These are phyloP conservation scores for Alouatta palliata DNA, from an alignment of 2,113 vertebrate species.

Conservation along the genomic window DNA sequence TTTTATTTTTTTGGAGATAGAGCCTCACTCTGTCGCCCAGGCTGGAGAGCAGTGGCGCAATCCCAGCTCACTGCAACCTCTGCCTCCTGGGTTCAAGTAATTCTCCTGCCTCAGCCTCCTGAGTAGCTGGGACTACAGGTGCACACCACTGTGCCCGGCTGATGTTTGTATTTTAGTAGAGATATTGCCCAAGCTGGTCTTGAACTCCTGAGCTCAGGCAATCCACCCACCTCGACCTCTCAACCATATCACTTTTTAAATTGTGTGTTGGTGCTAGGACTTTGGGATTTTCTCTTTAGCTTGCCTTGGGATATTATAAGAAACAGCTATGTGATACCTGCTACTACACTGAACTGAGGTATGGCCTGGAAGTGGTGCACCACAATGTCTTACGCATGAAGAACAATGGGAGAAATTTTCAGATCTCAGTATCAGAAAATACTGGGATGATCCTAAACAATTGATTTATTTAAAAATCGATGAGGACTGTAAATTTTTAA, in stretches of 20 bases:
- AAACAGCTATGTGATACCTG: neutral
- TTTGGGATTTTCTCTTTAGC: neutral
- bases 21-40: no score
- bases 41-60: no score
- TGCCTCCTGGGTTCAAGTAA: no score
- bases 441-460: neutral
- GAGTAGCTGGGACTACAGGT: no score
- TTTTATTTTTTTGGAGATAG: neutral
- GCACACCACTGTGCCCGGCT: rapidly evolving
- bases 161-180: no score
- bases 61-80: no score
- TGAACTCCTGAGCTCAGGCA: no score
- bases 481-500: neutral
- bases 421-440: neutral
- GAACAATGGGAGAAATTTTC: neutral
- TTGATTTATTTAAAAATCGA: neutral
- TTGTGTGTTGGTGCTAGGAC: neutral
- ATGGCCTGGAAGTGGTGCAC: neutral
- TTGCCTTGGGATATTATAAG: neutral
- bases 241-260: neutral
- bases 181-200: no score
- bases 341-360: neutral
- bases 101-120: no score
- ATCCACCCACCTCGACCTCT: no score
- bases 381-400: neutral